Base-by-base conservation (phyloP, 2,113 vertebrate species). In the Phrynosoma blainvillii region DNA sequence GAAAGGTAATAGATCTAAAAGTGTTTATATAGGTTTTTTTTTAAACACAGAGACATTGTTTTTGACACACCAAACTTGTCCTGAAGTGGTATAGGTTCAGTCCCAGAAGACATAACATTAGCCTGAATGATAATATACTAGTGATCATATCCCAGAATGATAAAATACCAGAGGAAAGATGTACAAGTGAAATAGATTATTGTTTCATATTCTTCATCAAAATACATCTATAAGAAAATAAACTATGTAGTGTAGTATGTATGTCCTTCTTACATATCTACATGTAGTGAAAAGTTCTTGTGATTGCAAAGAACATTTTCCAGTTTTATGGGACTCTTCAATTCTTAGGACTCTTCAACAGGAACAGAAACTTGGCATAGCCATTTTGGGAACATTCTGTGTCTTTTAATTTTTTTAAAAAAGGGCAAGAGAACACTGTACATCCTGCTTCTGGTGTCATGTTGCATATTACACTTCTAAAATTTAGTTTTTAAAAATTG, bases 261-360 rank as follows among this genome's bases (percentile, higher is more conserved):
- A 62, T 88, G 82, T 91, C 62, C 20, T 54, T 1, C 25, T 5
- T 59, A 0, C 42, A 1, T 83, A 13, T 52, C 87, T 92, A 81
- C 62, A 89, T 6, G 25, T 30, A 30, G 0, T 80, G 36, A 2
- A 79, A 59, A 3, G 4, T n/a, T 6, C 79, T 0, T 89, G 18
- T 3, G 32, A 56, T 90, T 20, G 4, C 0, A n/a, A 42, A 56
- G 74, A 87, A 52, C 70, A 90, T 59, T 74, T 12, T 84, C 47
- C 3, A 40, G 87, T 81, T 89, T 92, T 89, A 21, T 76, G 62
- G 11, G 36, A 36, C 36, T 36, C 36, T 36, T 27, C 77, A 76
- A 40, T 84, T 86, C 92, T 91, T 90, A 23, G 79, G 84, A 89
- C 88, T 40, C 65, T 82, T 14, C 89, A 32, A 4, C 56, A 90